phyloP scores from a whole-genome alignment of 2,113 vertebrate species.

The Chelonoidis abingdonii region DNA sequence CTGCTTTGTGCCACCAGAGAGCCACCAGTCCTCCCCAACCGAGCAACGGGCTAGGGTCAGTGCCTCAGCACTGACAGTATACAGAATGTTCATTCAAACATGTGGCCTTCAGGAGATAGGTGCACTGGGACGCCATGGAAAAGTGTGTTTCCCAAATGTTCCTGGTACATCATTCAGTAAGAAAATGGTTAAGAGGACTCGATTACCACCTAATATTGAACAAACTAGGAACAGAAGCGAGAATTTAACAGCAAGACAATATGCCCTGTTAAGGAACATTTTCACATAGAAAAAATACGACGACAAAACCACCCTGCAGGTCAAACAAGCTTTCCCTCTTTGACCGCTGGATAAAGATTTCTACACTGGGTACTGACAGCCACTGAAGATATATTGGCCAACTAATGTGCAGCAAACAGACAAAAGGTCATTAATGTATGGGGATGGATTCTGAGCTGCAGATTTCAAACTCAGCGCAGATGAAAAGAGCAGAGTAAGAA shows the following conservation, averaged over 20 bases:
- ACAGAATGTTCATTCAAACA: not conserved
- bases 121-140: not conserved
- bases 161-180: not conserved
- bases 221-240: not conserved
- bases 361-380: not conserved
- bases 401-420: constrained; percentile 8
- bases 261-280: not conserved
- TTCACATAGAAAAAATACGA: not conserved
- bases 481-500: constrained; percentile 1
- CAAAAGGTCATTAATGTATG: not conserved
- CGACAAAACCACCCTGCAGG: rapidly evolving
- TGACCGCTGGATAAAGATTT: not conserved
- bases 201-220: not conserved
- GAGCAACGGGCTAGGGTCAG: not conserved
- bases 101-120: not conserved
- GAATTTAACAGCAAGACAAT: not conserved
- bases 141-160: not conserved
- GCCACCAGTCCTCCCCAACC: not conserved
- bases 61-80: not conserved
- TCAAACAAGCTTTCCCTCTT: not conserved
- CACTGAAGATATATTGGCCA: not conserved
- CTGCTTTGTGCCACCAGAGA: not conserved
- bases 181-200: not conserved
- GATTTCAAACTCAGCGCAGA: not conserved
- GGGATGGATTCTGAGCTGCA: not conserved